phyloP scores from a whole-genome alignment of 2,888 invertebrate species.

The Apoda limacodes region DNA sequence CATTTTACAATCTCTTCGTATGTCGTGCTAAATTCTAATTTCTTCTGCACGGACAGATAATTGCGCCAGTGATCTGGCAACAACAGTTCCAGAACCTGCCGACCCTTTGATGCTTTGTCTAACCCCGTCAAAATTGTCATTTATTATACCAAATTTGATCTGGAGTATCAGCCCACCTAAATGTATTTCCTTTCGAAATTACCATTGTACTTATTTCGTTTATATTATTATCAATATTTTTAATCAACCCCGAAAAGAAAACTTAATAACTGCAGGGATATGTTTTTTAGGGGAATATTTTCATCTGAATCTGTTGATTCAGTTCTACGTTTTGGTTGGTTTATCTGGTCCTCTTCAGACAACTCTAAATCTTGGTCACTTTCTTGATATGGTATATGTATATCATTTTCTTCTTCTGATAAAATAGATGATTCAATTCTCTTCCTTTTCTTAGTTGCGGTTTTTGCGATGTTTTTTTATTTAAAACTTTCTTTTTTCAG shows the following conservation, averaged over 20 bases:
- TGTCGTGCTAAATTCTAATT: too few relatives aligned
- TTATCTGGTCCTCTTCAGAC: conserved; percentile 7
- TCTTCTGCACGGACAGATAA: too few relatives aligned
- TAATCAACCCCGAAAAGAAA: conserved; percentile 14
- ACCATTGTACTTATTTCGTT: conserved; percentile 19
- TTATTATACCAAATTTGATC: too few relatives aligned
- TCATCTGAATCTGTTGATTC: conserved; percentile 7
- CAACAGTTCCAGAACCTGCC: too few relatives aligned
- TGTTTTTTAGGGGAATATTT: conserved; percentile 9
- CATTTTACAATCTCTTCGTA: too few relatives aligned
- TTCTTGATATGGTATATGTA: conserved; percentile 8
- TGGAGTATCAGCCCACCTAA: too few relatives aligned
- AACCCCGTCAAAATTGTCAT: too few relatives aligned
- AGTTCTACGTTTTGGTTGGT: conserved; percentile 7
- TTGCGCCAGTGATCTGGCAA: too few relatives aligned
- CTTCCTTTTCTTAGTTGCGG: conserved; percentile 4
- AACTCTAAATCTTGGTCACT: conserved; percentile 11
- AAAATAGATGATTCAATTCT: conserved; percentile 10
- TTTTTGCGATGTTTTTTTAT: conserved; percentile 6
- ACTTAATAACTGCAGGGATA: conserved; percentile 7
- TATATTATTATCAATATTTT: conserved; percentile 14
- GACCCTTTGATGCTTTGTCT: too few relatives aligned
- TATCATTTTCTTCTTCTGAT: conserved; percentile 8
- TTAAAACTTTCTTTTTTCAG: conserved; percentile 9
- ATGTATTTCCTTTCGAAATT: too few relatives aligned